Conservation (phyloP, 2,888 invertebrate genomes). For the Ichneumon xanthorius region DNA sequence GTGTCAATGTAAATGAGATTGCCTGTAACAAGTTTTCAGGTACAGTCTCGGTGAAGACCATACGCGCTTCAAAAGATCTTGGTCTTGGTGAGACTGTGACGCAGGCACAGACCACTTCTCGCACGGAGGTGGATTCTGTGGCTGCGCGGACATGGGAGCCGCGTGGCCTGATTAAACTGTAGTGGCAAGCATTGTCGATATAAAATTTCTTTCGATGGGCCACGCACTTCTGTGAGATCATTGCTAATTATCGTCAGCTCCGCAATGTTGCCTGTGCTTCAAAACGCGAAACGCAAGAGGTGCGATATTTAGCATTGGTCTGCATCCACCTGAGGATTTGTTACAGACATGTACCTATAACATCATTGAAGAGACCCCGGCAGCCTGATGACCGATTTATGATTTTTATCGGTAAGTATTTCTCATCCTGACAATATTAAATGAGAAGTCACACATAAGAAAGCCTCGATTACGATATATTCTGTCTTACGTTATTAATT, state of each 20-base stretch:
- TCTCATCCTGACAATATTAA: conserved; percentile 64
- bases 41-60: conserved; percentile 84
- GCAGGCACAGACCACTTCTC: conserved; percentile 87
- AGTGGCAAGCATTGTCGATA: background rate
- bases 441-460: conserved; percentile 44
- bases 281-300: conserved; percentile 62
- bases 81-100: conserved; percentile 82
- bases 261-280: background rate
- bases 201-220: conserved; percentile 62
- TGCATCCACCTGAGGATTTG: conserved; percentile 88
- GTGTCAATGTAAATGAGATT: conserved; percentile 62
- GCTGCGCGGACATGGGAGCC: conserved; percentile 84
- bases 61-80: conserved; percentile 60
- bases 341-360: conserved; percentile 86
- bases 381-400: conserved; percentile 81
- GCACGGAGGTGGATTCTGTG: conserved; percentile 86
- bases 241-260: conserved; percentile 82
- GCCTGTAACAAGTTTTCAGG: conserved; percentile 88
- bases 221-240: conserved; percentile 82
- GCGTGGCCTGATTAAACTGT: conserved; percentile 73
- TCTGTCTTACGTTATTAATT: background rate
- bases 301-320: conserved; percentile 83
- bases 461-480: conserved; percentile 6
- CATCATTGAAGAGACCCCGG: conserved; percentile 81
- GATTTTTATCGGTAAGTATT: conserved; percentile 78